Conservation (phyloP, 1,140 invertebrate species). For the Drosophila ercepeae region DNA sequence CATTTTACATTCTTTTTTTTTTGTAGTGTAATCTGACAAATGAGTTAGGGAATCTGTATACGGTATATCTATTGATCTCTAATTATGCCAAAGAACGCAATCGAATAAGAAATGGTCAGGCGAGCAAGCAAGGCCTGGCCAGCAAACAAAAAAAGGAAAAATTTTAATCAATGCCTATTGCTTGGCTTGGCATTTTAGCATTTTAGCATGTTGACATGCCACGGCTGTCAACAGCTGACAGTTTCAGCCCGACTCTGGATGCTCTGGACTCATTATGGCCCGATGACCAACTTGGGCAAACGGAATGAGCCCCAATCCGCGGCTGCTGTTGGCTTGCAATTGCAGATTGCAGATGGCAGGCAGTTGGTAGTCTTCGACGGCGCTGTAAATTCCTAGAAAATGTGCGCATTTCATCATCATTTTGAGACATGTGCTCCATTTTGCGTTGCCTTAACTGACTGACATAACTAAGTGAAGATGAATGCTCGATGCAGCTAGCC, state of each 20-base stretch:
- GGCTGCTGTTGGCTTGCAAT: conserved; percentile 38
- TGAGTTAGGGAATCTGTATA: conserved; percentile 40
- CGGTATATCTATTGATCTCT: conserved; percentile 50
- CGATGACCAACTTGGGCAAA: conserved; percentile 79
- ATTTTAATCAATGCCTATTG: conserved; percentile 75
- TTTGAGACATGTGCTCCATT: conserved; percentile 82
- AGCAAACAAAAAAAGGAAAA: conserved; percentile 33
- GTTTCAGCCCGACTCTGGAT: conserved; percentile 26
- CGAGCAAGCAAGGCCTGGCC: not conserved
- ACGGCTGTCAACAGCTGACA: conserved; percentile 79
- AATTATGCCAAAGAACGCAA: conserved; percentile 41
- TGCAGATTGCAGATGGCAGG: conserved; percentile 12
- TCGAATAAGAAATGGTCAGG: conserved; percentile 26
- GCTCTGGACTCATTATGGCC: conserved; percentile 74
- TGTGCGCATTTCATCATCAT: conserved; percentile 83
- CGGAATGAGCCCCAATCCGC: conserved; percentile 75
- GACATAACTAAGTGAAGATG: conserved; percentile 83
- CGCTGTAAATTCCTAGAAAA: conserved; percentile 78
- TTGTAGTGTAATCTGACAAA: conserved; percentile 26
- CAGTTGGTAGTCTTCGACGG: conserved; percentile 35
- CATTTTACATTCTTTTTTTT: no score
- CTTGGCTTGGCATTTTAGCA: conserved; percentile 71
- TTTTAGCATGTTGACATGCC: conserved; percentile 80
- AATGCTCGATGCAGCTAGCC: conserved; percentile 58
- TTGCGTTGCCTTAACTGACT: conserved; percentile 76